Evolutionary conservation across 53 echinoderm and acorn worm genomes (phyloP), one percentile per base, ranked within the genome.

Genomic region (Actinopyga echinites): DNA sequence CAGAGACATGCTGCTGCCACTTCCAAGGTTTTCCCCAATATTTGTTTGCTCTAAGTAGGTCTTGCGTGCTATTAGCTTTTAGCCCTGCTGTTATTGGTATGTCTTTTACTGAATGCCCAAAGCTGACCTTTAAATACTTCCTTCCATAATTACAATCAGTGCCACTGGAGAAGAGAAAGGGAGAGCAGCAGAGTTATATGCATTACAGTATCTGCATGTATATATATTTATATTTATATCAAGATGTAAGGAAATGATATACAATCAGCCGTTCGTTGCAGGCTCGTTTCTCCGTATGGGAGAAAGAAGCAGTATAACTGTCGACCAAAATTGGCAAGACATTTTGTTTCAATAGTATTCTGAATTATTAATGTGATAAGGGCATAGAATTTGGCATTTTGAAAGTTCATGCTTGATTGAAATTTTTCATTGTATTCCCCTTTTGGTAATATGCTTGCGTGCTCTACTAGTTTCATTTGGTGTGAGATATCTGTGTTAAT

Each of bases 51-150:
- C 21, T 71, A 71, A 71, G 71, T 71, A 71, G 71, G 71, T 71
- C 71, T 71, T 71, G 71, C 71, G 71, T 71, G 71, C 71, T 71
- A 71, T 71, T 71, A 71, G 71, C 71, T 71, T 71, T 71, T 71
- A 71, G 71, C 71, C 71, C 71, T 40, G 71, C 71, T 71, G 17
- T 71, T 21, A 34, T 44, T n/a, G 49, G 71, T 71, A 71, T 71
- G 40, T 71, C 44, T 71, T 9, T 17, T 13, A 6, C 24, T 40
- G 71, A 42, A 40, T 22, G 71, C 71, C 71, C n/a, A 40, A 30
- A 21, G 66, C 44, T 40, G 71, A 71, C 71, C 71, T 71, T 66
- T 71, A 66, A n/a, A 34, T 65, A 65, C 71, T 71, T 25, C 34
- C 15, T 65, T 11, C 26, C 22, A 42, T 71, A 71, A 71, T 71